Conservation (phyloP, 2,797 vertebrate genomes). For the Vireo griseus region DNA sequence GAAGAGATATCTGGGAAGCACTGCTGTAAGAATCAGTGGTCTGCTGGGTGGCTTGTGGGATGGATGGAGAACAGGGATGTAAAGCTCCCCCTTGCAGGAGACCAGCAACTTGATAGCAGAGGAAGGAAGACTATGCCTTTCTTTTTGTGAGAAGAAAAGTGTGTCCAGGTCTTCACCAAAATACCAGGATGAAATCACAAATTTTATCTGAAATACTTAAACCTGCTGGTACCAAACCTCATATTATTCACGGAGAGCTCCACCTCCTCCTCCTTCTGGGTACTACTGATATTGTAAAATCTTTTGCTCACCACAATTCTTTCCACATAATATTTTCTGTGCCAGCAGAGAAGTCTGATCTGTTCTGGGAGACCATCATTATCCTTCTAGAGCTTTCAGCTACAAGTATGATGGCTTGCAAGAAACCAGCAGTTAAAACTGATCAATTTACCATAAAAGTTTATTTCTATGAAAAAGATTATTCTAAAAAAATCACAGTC, state of each 20-base stretch:
- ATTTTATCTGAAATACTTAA: constrained; percentile 6
- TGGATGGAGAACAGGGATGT: neutral
- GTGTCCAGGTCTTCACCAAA: neutral
- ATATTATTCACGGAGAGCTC: neutral
- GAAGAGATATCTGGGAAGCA: neutral
- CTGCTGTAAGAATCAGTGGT: neutral
- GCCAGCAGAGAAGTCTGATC: neutral
- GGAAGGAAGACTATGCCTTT: neutral
- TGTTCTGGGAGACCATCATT: neutral
- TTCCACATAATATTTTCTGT: constrained; percentile 25
- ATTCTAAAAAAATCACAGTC: neutral
- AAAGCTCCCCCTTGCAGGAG: neutral
- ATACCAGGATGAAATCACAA: neutral
- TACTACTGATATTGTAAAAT: neutral
- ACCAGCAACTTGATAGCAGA: neutral
- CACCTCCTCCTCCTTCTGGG: neutral
- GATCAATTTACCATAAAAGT: neutral
- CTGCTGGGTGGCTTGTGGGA: neutral
- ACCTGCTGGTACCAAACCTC: constrained; percentile 12
- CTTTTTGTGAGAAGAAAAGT: neutral
- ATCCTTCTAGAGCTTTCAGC: neutral
- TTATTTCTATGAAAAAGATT: neutral
- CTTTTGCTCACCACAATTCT: neutral
- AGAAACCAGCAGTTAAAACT: neutral
- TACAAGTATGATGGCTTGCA: neutral